These are phyloP conservation scores for Neocrepidodera transversa DNA, from an alignment of 2,888 invertebrate genomes.

Conservation along the genomic window DNA sequence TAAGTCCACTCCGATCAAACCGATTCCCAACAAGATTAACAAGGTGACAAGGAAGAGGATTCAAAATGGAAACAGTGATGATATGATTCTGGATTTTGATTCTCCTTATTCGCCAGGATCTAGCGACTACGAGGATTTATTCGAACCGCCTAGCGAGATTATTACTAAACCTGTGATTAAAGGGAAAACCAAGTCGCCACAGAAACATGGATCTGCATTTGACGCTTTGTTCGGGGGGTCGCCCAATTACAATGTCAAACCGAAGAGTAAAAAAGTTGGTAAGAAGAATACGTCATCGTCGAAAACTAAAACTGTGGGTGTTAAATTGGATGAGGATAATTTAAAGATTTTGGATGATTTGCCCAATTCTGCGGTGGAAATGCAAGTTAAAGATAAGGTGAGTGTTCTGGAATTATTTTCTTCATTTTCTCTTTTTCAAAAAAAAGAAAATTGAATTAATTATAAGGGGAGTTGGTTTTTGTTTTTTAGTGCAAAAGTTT, in stretches of 20 bases:
- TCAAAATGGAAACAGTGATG: slow-evolving; percentile 57
- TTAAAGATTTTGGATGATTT: slow-evolving; percentile 86
- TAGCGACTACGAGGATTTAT: slow-evolving; percentile 87
- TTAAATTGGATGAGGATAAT: slow-evolving; percentile 80
- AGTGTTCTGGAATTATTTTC: slow-evolving; percentile 47
- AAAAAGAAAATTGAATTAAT: too few relatives aligned
- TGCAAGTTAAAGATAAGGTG: slow-evolving; percentile 95
- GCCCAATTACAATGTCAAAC: slow-evolving; percentile 58
- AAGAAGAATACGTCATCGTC: slow-evolving; percentile 57
- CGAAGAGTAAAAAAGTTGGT: slow-evolving; percentile 40
- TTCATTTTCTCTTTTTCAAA: too few relatives aligned
- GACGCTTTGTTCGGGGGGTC: slow-evolving; percentile 72
- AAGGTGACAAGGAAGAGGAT: slow-evolving; percentile 39
- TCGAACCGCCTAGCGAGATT: slow-evolving; percentile 73
- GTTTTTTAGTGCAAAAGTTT: not conserved
- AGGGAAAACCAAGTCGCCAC: slow-evolving; percentile 46
- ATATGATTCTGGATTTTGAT: slow-evolving; percentile 73
- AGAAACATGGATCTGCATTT: slow-evolving; percentile 63
- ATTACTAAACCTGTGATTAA: slow-evolving; percentile 44
- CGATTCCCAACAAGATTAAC: slow-evolving; percentile 58
- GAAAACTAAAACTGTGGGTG: slow-evolving; percentile 71
- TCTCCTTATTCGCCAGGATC: slow-evolving; percentile 91
- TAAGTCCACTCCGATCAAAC: slow-evolving; percentile 68
- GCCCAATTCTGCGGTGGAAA: slow-evolving; percentile 91
- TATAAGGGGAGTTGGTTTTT: not conserved